A percentile compares a stretch with the other conserved stretches of the same genome.
Conservation (phyloP, 1,140 invertebrate species). For the Zophobas morio region DNA sequence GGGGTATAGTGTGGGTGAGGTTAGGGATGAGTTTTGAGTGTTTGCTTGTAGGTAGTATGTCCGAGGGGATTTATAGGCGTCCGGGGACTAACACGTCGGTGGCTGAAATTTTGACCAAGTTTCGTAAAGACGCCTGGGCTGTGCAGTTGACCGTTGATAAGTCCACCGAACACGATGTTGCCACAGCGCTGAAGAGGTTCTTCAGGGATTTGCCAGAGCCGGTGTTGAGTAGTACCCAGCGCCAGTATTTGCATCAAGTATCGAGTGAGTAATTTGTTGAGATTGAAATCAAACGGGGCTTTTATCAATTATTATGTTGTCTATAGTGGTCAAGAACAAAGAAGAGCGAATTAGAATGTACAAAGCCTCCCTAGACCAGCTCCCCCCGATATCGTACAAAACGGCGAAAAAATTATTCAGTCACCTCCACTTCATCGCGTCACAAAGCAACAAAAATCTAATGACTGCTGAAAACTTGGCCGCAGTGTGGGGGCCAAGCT, state of each 20-base stretch:
- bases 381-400: constrained; percentile 79
- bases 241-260: constrained; percentile 65
- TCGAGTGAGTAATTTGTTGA: constrained; percentile 58
- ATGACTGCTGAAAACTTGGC: constrained; percentile 88
- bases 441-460: constrained; percentile 80
- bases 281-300: constrained; percentile 13
- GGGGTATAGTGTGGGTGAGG: constrained; percentile 48
- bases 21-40: not conserved
- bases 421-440: constrained; percentile 85
- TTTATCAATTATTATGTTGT: constrained; percentile 3
- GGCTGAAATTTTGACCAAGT: constrained; percentile 79
- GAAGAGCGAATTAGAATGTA: constrained; percentile 73
- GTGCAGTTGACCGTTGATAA: constrained; percentile 82
- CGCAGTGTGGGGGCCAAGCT: constrained; percentile 86
- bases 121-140: constrained; percentile 86
- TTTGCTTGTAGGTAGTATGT: constrained; percentile 77
- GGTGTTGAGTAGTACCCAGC: constrained; percentile 69
- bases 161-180: constrained; percentile 89
- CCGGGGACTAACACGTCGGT: constrained; percentile 85
- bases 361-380: constrained; percentile 74
- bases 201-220: constrained; percentile 85
- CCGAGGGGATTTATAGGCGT: constrained; percentile 89
- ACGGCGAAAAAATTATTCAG: constrained; percentile 83
- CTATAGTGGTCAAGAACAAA: constrained; percentile 70
- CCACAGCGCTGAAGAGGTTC: constrained; percentile 87